Base-by-base conservation (phyloP, 2,113 vertebrate genomes). In the Nothocercus nigrocapillus region DNA sequence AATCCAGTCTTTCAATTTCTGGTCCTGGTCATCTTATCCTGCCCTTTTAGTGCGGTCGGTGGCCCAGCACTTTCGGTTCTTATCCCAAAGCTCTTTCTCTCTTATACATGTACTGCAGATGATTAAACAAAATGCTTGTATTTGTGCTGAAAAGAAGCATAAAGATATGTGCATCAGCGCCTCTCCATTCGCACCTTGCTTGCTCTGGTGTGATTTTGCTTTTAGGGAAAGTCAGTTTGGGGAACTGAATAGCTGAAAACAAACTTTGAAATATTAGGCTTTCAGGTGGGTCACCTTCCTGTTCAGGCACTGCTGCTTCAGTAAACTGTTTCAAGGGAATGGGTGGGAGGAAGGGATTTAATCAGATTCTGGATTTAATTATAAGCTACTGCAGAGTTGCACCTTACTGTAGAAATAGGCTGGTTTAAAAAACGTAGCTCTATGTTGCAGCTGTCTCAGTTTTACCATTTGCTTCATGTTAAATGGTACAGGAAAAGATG, bases 291-390 rank as follows among this genome's bases (percentile, higher is more conserved):
- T 78, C 45, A 63, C 51, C 27, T 77, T 14, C 62, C 59, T 82
- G 13, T 77, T 51, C 82, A 87, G 45, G 25, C 45, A 20, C 4
- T 89, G 66, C 6, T n/a, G 11, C 62, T 74, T 66, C 5, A 56
- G 21, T 32, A 21, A 89, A 74, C 56, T n/a, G 13, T 13, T 51
- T 44, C 66, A 91, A 42, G 87, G 40, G 19, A 17, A 18, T 4
- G 14, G 12, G 1, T 85, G 42, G 64, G 63, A 80, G 69, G 40
- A 53, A 0, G 0, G 11, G 47, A 11, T 81, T 51, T 38, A 16
- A 51, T 67, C 64, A 53, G 30, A 24, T 49, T 44, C 42, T 67
- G 21, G 18, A 11, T 81, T 51, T 38, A 16, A 51, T 67, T 49
- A 77, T 32, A 58, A 92, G 40, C 40, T 86, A 54, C 27, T 83